phyloP scores from a whole-genome alignment of 2,888 invertebrate genomes.

The Hirtodrosophila trivittata region DNA sequence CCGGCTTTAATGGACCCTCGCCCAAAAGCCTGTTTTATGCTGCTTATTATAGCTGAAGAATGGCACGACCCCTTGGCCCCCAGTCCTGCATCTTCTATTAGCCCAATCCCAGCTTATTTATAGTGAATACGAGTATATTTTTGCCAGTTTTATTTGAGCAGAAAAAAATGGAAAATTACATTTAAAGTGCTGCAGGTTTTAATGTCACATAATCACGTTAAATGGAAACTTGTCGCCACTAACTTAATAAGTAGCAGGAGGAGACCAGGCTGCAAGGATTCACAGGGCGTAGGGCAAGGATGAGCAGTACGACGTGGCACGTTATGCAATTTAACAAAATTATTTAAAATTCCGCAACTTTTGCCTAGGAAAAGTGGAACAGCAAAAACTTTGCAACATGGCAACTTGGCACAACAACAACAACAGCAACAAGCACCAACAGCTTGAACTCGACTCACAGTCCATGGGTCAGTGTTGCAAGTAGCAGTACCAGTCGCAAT shows the following conservation, averaged over 20 bases:
- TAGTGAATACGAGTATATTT: conserved; percentile 45
- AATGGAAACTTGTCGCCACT: conserved; percentile 64
- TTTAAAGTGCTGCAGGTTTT: conserved; percentile 45
- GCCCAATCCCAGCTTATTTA: conserved; percentile 40
- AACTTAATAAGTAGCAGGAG: conserved; percentile 67
- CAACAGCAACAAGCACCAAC: conserved; percentile 35
- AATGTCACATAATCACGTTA: conserved; percentile 72
- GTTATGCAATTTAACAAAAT: conserved; percentile 76
- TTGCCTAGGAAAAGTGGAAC: conserved; percentile 43
- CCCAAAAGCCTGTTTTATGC: conserved; percentile 61
- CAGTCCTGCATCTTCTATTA: neutral
- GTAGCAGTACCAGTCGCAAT: conserved; percentile 35
- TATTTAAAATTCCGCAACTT: conserved; percentile 76
- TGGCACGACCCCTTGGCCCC: conserved; percentile 11
- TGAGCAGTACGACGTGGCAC: conserved; percentile 52
- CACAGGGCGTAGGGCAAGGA: conserved; percentile 1
- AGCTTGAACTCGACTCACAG: conserved; percentile 26
- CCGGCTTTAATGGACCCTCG: conserved; percentile 60
- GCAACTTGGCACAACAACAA: conserved; percentile 41
- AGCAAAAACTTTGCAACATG: conserved; percentile 61
- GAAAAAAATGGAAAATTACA: conserved; percentile 15
- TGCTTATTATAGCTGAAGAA: conserved; percentile 66
- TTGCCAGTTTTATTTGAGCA: conserved; percentile 14
- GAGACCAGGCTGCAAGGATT: neutral
- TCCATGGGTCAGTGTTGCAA: conserved; percentile 68